Base-by-base conservation (phyloP, 2,888 invertebrate species). In the Dynastes maya region DNA sequence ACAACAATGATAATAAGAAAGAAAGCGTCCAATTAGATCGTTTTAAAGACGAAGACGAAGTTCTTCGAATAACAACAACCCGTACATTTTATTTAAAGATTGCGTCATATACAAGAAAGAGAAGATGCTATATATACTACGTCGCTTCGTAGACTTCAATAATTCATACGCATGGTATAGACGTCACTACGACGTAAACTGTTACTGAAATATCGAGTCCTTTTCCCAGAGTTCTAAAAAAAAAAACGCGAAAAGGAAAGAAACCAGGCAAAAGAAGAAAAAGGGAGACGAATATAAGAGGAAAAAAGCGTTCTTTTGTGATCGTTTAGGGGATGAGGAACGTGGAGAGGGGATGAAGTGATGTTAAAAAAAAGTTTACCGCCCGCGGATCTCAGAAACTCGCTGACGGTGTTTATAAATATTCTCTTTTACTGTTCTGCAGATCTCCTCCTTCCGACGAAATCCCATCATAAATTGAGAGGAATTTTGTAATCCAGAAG, bases 391-490 rank as follows among this genome's bases (percentile, higher is more conserved):
- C 45, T 11, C 45, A 8, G 45, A 45, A 45, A 27, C 11, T 45
- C 45, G 45, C 45, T 45, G 29, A n/a, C 70, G 51, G 37, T 70
- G 70, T 70, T 70, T 70, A 70, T 70, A 70, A 70, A 70, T 70
- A 53, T 70, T 53, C 70, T 29, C 70, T 53, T 70, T 70, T 29
- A 29, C 29, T 45, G 45, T 27, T 53, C 51, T 29, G 51, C 27
- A 32, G 5, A 29, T n/a, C n/a, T 45, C 11, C 45, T 45, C 45
- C 13, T 68, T 68, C 29, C 51, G 13, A 9, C 51, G 51, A 70
- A 70, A 70, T 70, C 70, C 70, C 51, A 70, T 70, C 53, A 53
- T 53, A 70, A 70, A 70, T 70, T 70, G 70, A 29, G 51, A 5
- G 70, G 53, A 51, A 70, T 51, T 70, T 53, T 70, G 49, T 68